phyloP scores from a whole-genome alignment of 2,888 invertebrate species.

The Mimumesa dahlbomi region DNA sequence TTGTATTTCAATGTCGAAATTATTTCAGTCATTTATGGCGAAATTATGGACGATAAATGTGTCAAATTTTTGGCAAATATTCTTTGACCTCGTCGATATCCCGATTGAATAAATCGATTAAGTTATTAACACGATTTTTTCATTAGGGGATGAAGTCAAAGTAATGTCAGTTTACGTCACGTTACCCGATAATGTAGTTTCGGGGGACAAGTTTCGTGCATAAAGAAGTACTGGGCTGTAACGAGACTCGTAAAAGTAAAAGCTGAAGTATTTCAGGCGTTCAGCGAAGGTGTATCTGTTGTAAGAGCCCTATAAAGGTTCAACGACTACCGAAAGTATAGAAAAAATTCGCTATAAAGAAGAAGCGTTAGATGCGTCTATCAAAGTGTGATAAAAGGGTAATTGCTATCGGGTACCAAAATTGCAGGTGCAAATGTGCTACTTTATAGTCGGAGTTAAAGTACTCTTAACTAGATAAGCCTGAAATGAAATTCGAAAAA shows the following conservation, averaged over 20 bases:
- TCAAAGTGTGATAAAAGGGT: conserved; percentile 1
- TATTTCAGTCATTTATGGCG: no score
- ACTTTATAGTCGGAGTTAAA: neutral
- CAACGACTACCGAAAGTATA: neutral
- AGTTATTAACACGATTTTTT: no score
- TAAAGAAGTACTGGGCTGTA: neutral
- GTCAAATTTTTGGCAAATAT: no score
- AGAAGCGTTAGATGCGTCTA: neutral
- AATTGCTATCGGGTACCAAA: neutral
- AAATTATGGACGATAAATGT: no score
- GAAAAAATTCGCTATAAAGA: neutral
- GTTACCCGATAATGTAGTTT: no score
- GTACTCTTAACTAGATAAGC: neutral
- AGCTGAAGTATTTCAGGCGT: neutral
- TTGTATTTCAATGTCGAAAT: no score
- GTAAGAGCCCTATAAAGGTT: conserved; percentile 7
- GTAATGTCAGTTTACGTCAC: no score
- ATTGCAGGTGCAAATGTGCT: neutral
- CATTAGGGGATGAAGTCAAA: no score
- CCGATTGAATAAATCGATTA: no score
- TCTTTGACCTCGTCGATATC: no score
- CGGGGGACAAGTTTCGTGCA: neutral
- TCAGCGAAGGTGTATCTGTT: neutral
- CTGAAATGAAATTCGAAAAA: neutral
- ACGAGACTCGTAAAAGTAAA: neutral